Evolutionary conservation across 2,888 invertebrate genomes (phyloP).

Genomic region (Zootermopsis nevadensis): DNA sequence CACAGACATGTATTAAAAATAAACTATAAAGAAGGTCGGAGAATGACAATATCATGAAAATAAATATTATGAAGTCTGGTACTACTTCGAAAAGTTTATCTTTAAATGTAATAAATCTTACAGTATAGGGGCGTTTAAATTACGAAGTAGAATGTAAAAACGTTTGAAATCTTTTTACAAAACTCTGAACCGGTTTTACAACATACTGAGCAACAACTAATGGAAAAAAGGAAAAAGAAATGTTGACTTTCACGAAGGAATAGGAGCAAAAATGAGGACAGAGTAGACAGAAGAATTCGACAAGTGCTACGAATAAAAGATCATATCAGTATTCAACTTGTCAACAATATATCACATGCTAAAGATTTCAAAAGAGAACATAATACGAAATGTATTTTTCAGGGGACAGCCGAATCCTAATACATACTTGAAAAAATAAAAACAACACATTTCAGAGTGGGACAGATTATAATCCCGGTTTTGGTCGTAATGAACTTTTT

Average conservation of each 20-base stretch:
- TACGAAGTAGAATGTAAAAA: constrained; percentile 6
- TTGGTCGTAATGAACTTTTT: too few species aligned
- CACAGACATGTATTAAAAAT: not conserved
- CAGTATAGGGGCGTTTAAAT: not conserved
- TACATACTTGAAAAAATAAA: too few species aligned
- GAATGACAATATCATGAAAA: not conserved
- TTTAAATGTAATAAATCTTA: not conserved
- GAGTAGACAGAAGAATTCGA: not conserved
- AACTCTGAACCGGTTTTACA: constrained; percentile 24
- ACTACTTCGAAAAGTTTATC: not conserved
- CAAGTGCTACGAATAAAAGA: not conserved
- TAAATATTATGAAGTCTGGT: not conserved
- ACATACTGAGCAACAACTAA: not conserved
- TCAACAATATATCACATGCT: constrained; percentile 7
- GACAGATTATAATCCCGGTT: too few species aligned
- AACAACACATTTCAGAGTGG: too few species aligned
- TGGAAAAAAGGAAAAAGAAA: constrained; percentile 1
- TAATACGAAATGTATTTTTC: not conserved
- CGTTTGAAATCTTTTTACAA: not conserved
- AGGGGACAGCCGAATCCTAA: too few species aligned
- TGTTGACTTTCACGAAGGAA: not conserved
- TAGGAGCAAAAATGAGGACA: not conserved
- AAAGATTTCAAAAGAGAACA: not conserved
- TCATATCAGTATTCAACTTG: not conserved
- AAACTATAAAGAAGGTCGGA: not conserved